These are phyloP conservation scores for Oncorhynchus mykiss DNA, from an alignment of 2,113 vertebrate species.

Conservation along the genomic window DNA sequence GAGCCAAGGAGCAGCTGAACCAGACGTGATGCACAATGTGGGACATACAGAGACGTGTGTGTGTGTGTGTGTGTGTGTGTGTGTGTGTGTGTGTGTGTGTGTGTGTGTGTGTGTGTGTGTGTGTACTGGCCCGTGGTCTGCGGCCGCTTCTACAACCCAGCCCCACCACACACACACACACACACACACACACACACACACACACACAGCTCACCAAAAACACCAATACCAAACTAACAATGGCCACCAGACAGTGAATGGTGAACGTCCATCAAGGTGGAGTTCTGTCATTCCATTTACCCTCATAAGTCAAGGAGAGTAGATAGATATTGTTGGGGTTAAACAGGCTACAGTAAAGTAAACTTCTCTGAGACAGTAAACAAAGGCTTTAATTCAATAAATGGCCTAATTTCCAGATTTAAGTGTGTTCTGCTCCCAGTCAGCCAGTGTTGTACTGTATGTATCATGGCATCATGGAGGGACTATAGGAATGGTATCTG, in stretches of 20 bases:
- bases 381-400: background rate
- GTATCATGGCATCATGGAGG: conserved; percentile 53
- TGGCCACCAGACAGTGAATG: conserved; percentile 16
- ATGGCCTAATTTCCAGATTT: background rate
- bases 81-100: no score
- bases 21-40: conserved; percentile 73
- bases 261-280: no score
- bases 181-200: conserved; percentile 14
- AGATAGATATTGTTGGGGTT: no score
- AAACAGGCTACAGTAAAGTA: no score
- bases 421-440: background rate
- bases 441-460: background rate
- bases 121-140: background rate
- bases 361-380: background rate
- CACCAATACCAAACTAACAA: conserved; percentile 56
- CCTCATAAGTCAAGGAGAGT: no score
- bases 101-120: conserved; percentile 15
- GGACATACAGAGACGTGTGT: conserved; percentile 49
- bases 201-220: conserved; percentile 43
- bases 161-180: conserved; percentile 13
- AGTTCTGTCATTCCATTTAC: no score
- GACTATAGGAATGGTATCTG: conserved; percentile 42
- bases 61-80: conserved; percentile 17
- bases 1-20: conserved; percentile 79
- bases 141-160: background rate